Base-by-base conservation (phyloP, 2,797 vertebrate genomes). In the Acanthis flammea region DNA sequence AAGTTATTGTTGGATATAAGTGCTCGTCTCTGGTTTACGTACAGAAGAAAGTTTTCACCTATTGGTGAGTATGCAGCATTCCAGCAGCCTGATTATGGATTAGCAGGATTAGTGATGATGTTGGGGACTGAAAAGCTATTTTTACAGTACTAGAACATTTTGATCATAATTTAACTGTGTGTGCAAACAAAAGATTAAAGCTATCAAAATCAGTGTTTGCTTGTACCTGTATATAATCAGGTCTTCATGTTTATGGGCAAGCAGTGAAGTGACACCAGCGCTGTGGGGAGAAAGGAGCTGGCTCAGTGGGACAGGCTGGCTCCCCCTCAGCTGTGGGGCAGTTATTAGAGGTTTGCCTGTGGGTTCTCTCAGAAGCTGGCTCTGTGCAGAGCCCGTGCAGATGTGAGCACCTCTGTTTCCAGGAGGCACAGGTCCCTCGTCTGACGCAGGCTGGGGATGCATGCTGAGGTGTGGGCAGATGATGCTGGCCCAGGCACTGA, bases 401-500 rank as follows among this genome's bases (percentile, higher is more conserved):
- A 83, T 18, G 10, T 37, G 5, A n/a, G 23, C 30, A 21, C 4
- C 81, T 87, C 71, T 90, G n/a, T 33, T 58, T 27, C 55, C 57
- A 99, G 98, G 98, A 57, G 98, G 98, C 90, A 99, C 98, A 0
- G 98, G 98, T 3, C 98, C 98, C 28, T 99, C 98, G 0, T 98
- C 98, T 3, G 98, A 99, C 51, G 77, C 98, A 2, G 98, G 98
- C 74, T 99, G 98, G 98, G 98, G 98, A 10, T 99, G 98, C 55
- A 99, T 99, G 98, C 97, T 99, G 80, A 98, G 98, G 12, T 99
- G 98, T n/a, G 98, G 98, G 91, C 98, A 99, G 97, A 99, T 99
- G 98, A 99, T 99, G 97, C 96, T 99, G 81, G 98, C 98, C 33
- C 98, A 99, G 85, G 98, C 98, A 22, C 97, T 99, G 79, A 97